phyloP scores from a whole-genome alignment of 2,888 invertebrate species.

The Polyploca ridens region DNA sequence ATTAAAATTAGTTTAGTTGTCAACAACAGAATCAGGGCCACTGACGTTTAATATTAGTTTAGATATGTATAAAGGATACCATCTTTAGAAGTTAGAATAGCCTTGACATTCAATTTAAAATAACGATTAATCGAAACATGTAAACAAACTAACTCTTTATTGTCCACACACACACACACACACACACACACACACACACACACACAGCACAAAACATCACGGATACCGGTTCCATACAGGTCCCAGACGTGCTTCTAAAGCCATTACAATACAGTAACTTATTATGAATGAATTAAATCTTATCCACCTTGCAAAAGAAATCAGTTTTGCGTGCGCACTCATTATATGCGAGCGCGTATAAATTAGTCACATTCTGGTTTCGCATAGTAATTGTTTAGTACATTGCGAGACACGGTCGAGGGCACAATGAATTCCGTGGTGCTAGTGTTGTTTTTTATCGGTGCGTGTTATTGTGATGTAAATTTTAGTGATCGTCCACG shows the following conservation, averaged over 20 bases:
- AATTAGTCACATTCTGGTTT: conserved; percentile 58
- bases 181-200: no score
- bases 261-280: background rate
- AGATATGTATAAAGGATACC: no score
- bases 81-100: background rate
- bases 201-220: conserved; percentile 18
- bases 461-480: conserved; percentile 57
- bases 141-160: background rate
- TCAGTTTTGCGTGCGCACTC: conserved; percentile 12
- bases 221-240: conserved; percentile 28
- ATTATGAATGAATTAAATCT: background rate
- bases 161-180: background rate
- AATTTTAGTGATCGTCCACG: conserved; percentile 72
- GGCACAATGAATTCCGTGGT: conserved; percentile 56
- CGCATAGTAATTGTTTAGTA: conserved; percentile 63
- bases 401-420: conserved; percentile 48
- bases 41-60: no score
- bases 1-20: no score
- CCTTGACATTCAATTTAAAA: background rate
- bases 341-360: conserved; percentile 41
- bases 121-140: background rate
- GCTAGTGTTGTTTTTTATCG: conserved; percentile 52
- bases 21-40: no score
- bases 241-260: conserved; percentile 8
- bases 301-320: conserved; percentile 18